These are phyloP conservation scores for Ancistrus triradiatus DNA, from an alignment of 2,113 vertebrate genomes.

Conservation along the genomic window DNA sequence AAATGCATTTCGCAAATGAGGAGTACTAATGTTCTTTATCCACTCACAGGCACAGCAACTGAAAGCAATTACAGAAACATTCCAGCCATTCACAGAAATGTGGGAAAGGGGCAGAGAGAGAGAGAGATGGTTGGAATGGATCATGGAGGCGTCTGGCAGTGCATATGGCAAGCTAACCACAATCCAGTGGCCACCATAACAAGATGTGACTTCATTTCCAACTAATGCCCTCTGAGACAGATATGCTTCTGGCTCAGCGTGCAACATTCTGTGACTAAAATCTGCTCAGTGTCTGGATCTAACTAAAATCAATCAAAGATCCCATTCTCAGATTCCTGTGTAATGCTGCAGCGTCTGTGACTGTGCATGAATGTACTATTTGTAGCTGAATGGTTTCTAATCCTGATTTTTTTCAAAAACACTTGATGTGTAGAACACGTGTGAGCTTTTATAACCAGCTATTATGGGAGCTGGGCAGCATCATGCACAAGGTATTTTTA, in stretches of 20 bases:
- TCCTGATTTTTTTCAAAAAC: constrained; percentile 13
- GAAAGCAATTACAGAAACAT: constrained; percentile 59
- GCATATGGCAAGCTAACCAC: constrained; percentile 2
- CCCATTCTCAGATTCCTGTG: constrained; percentile 8
- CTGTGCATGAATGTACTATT: constrained; percentile 23
- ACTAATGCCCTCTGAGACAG: constrained; percentile 4
- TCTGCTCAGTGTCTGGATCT: constrained; percentile 25
- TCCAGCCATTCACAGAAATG: constrained; percentile 48
- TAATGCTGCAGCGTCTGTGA: constrained; percentile 8
- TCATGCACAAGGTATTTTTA: too few relatives aligned
- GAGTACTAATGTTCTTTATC: constrained; percentile 24
- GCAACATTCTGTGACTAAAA: constrained; percentile 25
- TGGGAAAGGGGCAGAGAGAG: constrained; percentile 23
- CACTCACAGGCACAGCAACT: constrained; percentile 48
- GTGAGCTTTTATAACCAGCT: neutral
- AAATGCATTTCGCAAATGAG: constrained; percentile 9
- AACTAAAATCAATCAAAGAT: constrained; percentile 10
- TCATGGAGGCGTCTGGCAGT: constrained; percentile 44
- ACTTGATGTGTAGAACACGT: neutral
- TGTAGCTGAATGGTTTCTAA: constrained; percentile 15
- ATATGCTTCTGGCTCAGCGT: neutral
- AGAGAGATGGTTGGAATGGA: constrained; percentile 26
- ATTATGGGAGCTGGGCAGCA: too few relatives aligned
- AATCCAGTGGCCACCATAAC: constrained; percentile 6
- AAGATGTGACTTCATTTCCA: constrained; percentile 32